Base-by-base conservation (phyloP, 2,797 vertebrate genomes). In the Trachops cirrhosus region DNA sequence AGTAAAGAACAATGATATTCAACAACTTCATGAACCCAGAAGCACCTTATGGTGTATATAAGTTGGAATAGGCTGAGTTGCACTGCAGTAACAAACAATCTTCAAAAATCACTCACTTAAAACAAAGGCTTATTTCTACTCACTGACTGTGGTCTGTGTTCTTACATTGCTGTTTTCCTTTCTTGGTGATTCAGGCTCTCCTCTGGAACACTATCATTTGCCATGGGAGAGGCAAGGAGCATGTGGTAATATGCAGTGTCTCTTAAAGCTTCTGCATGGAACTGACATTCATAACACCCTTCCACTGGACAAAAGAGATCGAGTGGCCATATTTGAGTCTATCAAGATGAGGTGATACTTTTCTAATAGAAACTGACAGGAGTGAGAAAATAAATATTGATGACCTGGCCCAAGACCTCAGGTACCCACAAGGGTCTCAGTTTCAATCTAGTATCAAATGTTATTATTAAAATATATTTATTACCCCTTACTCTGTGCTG, bases 391-490 rank as follows among this genome's bases (percentile, higher is more conserved):
- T 50, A 41, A 93, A 41, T 85, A 78, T 73, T 62, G 82, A 18
- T 79, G 6, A 59, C 32, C 71, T 62, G 46, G 8, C 39, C 26
- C 64, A 50, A 82, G 48, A 83, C 9, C 16, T 24, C 64, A 79
- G 67, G 48, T 79, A 26, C 2, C 5, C 87, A 44, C 5, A 57
- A 67, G 52, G 82, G 18, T 77, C 34, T 80, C 29, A 78, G 44
- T 93, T 88, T 32, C 14, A 93, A 85, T 83, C 16, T 32, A 78
- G 16, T 52, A 75, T 87, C 22, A 90, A 94, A 86, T 44, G 19
- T 52, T 86, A 86, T 91, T 94, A 79, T 54, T 91, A 95, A 83
- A 64, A 48, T 67, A n/a, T 10, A 52, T n/a, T 79, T 54, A 68
- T 90, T 77, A 89, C 46, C 10, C 34, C 29, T 94, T 89, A 71